Evolutionary conservation across 2,113 vertebrate genomes (phyloP).

Genomic region (Saccopteryx leptura): DNA sequence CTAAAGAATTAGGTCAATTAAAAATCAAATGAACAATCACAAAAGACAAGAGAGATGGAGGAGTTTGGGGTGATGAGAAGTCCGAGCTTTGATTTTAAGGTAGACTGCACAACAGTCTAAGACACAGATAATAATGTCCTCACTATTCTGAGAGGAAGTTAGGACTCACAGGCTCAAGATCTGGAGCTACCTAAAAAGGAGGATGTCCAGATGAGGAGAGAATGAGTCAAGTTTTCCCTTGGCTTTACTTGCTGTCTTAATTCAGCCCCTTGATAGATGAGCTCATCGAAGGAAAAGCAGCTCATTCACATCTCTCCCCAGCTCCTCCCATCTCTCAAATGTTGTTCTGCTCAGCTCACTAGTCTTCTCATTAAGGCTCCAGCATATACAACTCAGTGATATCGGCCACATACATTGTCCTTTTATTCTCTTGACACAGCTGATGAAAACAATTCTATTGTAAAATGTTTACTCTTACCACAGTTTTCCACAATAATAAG

Average conservation of each 20-base stretch:
- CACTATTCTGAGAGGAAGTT: background rate
- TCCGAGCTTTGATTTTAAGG: background rate
- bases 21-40: constrained; percentile 20
- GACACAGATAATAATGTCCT: background rate
- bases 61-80: background rate
- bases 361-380: constrained; percentile 30
- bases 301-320: background rate
- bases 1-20: background rate
- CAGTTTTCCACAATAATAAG: background rate
- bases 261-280: constrained; percentile 48
- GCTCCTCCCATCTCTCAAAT: background rate
- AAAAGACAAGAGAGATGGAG: background rate
- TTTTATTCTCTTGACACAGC: background rate
- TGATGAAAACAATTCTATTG: background rate
- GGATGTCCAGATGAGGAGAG: background rate
- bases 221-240: background rate
- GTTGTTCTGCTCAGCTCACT: constrained; percentile 8
- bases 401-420: background rate
- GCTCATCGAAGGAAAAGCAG: background rate
- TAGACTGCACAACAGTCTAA: background rate
- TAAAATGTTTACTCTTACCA: background rate
- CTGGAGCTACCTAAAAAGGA: background rate
- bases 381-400: background rate
- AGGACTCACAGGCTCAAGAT: background rate
- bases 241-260: background rate